Evolutionary conservation across 2,113 vertebrate genomes (phyloP).

Genomic region (Rhabdomys dilectus): DNA sequence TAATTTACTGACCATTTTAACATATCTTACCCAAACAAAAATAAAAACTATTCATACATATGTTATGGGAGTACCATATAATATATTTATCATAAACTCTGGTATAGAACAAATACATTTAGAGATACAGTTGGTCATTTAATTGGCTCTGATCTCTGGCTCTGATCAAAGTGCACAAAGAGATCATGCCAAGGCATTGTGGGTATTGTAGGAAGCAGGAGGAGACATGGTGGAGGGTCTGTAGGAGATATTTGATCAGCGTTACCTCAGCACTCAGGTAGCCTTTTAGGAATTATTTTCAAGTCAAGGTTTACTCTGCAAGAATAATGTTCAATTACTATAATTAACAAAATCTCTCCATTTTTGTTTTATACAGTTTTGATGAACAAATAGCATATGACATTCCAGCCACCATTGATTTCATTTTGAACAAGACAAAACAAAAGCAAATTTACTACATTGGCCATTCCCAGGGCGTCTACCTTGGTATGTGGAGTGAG

Average conservation of each 20-base stretch:
- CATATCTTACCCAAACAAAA: neutral
- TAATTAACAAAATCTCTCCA: neutral
- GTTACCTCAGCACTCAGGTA: neutral
- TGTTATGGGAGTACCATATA: neutral
- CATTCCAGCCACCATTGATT: slow-evolving; percentile 92
- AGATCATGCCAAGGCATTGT: neutral
- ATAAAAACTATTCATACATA: neutral
- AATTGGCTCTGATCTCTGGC: neutral
- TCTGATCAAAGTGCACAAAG: neutral
- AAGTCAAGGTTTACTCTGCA: no score
- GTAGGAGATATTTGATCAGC: neutral
- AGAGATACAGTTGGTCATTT: neutral
- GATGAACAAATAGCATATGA: slow-evolving; percentile 96
- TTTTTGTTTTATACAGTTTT: slow-evolving; percentile 85
- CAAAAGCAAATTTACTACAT: slow-evolving; percentile 93
- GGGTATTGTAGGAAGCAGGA: neutral
- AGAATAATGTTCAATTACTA: neutral
- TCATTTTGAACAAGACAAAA: slow-evolving; percentile 91
- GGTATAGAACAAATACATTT: neutral
- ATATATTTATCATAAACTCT: neutral
- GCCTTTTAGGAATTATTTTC: neutral
- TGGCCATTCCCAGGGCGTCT: slow-evolving; percentile 95
- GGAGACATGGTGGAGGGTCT: neutral
- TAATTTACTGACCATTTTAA: neutral
- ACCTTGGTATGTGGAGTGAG: slow-evolving; percentile 89